Percentiles rank a stretch among this genome's conserved stretches.
Conservation (phyloP, 2,113 vertebrate species). For the Zingel zingel region DNA sequence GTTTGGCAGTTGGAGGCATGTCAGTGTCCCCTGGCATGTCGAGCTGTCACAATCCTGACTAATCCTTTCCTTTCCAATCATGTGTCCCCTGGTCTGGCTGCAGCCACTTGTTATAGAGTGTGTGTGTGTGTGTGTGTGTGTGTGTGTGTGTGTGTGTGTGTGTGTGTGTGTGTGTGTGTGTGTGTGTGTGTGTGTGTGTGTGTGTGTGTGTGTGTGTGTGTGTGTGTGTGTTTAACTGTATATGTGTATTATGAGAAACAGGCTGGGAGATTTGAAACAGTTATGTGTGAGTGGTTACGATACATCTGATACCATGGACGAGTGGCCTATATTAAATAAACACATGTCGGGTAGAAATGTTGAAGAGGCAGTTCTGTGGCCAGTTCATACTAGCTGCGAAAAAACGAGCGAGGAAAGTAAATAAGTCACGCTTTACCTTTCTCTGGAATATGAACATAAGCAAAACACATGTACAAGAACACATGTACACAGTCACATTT, state of each 20-base stretch:
- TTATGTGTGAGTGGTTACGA: constrained; percentile 1
- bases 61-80: constrained; percentile 51
- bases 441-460: constrained; percentile 10
- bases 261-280: constrained; percentile 36
- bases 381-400: constrained; percentile 5
- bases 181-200: background rate
- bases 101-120: constrained; percentile 7
- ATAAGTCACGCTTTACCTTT: constrained; percentile 22
- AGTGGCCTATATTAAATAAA: constrained; percentile 15
- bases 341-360: background rate
- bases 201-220: background rate
- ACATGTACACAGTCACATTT: constrained; percentile 20
- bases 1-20: constrained; percentile 32
- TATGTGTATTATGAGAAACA: constrained; percentile 35
- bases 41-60: constrained; percentile 63
- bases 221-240: background rate
- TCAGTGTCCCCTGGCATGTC: constrained; percentile 49
- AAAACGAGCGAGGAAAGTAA: background rate
- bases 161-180: constrained; percentile 3
- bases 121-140: constrained; percentile 1
- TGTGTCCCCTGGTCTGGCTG: constrained; percentile 33
- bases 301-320: constrained; percentile 13
- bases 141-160: constrained; percentile 5
- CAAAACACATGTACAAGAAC: constrained; percentile 19
- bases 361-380: background rate